Percentiles rank a stretch among this genome's conserved stretches.
phyloP scores from a whole-genome alignment of 2,888 invertebrate species.

The Noctuana brunneofusca region DNA sequence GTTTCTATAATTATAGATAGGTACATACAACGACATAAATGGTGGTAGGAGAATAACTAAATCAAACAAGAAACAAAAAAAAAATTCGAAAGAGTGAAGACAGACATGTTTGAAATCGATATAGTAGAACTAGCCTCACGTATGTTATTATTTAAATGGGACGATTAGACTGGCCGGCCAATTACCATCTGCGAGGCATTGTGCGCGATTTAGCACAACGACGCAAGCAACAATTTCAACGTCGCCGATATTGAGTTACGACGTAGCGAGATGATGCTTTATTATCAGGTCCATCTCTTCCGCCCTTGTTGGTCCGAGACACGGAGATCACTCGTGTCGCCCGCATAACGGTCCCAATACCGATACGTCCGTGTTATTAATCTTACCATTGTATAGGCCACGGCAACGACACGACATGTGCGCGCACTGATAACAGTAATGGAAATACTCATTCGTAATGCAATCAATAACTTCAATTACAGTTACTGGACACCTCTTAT shows the following conservation, averaged over 20 bases:
- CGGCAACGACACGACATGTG: constrained; percentile 71
- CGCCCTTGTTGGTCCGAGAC: constrained; percentile 77
- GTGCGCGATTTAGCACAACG: constrained; percentile 57
- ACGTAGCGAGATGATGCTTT: constrained; percentile 72
- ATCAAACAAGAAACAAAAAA: too few relatives aligned
- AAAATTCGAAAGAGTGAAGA: constrained; percentile 8
- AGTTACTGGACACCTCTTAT: constrained; percentile 64
- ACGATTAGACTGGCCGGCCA: constrained; percentile 62
- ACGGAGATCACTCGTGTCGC: constrained; percentile 65
- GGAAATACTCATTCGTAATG: constrained; percentile 62
- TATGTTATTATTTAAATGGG: constrained; percentile 62
- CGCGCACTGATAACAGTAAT: constrained; percentile 74
- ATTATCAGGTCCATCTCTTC: constrained; percentile 80
- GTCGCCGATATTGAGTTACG: constrained; percentile 77
- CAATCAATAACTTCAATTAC: constrained; percentile 73
- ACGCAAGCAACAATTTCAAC: constrained; percentile 75
- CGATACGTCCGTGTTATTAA: constrained; percentile 77
- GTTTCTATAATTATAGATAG: too few relatives aligned
- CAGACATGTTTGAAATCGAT: constrained; percentile 21
- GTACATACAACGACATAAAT: too few relatives aligned
- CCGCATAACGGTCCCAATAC: constrained; percentile 64
- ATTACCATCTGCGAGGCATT: constrained; percentile 68
- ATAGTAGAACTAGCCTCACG: constrained; percentile 37
- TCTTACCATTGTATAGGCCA: constrained; percentile 78
- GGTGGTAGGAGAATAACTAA: too few relatives aligned